Base-by-base conservation (phyloP, 30 jellyfish, hydroid and myxozoan genomes). In the Aurelia sp. region DNA sequence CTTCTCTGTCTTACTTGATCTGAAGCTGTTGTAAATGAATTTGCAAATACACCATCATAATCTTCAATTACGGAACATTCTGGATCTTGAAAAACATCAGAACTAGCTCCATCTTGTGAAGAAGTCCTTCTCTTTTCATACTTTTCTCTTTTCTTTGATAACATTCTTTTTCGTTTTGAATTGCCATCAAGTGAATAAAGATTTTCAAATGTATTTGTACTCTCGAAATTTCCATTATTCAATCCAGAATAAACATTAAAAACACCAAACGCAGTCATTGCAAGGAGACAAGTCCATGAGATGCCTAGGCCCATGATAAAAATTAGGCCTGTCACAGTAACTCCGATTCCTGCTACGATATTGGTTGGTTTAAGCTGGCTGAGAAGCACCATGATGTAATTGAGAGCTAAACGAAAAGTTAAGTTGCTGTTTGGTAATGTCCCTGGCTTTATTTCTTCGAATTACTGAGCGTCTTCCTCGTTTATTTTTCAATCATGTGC, bases 91-190 rank as follows among this genome's bases (percentile, higher is more conserved):
- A n/a, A 51, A 15, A 58, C 5, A 40, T 50, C 55, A 6, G 65
- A 73, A 61, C 61, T 64, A 66, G 50, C n/a, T 33, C 53, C 59
- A 21, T 77, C 69, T 21, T 77, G 78, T 63, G 53, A 44, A n/a
- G 78, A 27, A 11, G 55, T 47, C 18, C 76, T 51, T 22, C 73
- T 73, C 76, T 63, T 71, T 47, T 84, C 75, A 72, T 37, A 62
- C 44, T 84, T 84, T 65, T 84, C 87, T 22, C 71, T 84, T 62
- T 62, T 84, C 71, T 84, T 84, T 20, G 93, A 77, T 11, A 84
- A 70, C 70, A 84, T 41, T 33, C 93, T 86, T 73, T 72, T 47
- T 71, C 58, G 75, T 41, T 73, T 84, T 4, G 93, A 60, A 21
- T n/a, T 60, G 40, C 73, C 63, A n/a, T 23, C 68, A 11, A 9